A percentile compares a stretch with the other conserved stretches of the same genome.
These are phyloP conservation scores for Phataginus tricuspis DNA, from an alignment of 2,797 vertebrate species.

Conservation along the genomic window DNA sequence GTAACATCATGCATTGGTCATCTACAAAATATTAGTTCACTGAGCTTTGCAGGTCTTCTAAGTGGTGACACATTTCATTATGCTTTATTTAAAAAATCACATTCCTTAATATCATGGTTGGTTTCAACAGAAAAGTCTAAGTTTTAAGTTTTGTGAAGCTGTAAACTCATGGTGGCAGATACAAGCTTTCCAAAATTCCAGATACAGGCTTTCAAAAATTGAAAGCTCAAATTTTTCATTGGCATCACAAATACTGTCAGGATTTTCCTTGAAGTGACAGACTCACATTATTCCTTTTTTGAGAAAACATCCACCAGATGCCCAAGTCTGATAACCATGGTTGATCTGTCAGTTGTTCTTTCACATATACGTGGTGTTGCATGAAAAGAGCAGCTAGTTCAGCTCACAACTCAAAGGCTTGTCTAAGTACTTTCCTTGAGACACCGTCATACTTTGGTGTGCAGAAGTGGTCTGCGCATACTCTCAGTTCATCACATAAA, in stretches of 20 bases:
- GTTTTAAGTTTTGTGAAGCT: conserved; percentile 25
- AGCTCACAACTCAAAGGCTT: background rate
- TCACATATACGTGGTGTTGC: background rate
- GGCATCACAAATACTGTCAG: background rate
- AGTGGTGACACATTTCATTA: conserved; percentile 27
- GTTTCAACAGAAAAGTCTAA: conserved; percentile 11
- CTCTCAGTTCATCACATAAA: background rate
- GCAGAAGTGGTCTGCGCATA: background rate
- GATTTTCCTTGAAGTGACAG: conserved; percentile 5
- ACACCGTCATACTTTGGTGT: background rate
- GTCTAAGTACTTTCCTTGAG: background rate
- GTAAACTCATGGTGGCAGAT: background rate
- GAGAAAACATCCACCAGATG: background rate
- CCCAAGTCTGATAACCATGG: background rate
- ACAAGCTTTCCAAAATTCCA: conserved; percentile 41
- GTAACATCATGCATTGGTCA: background rate
- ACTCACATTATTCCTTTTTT: background rate
- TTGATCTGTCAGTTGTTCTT: background rate
- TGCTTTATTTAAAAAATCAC: background rate
- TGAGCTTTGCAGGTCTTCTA: background rate
- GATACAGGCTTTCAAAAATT: background rate
- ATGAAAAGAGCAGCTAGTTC: background rate
- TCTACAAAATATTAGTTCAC: conserved; percentile 37
- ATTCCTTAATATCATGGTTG: conserved; percentile 1
- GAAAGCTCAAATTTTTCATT: background rate